Base-by-base conservation (phyloP, 2,888 invertebrate species). In the Ophion ellenae region DNA sequence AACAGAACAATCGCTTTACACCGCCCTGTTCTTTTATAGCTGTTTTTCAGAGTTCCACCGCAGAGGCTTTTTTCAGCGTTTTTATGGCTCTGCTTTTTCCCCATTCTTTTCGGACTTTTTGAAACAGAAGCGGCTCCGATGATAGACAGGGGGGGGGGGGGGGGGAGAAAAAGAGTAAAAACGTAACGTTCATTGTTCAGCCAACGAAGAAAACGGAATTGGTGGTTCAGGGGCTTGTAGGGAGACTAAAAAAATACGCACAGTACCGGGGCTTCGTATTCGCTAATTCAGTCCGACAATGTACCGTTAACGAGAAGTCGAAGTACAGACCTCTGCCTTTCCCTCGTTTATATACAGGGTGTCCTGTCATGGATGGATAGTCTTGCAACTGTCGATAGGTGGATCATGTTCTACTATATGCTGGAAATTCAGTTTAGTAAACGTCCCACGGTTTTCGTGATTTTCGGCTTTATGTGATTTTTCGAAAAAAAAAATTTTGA, bases 281-380 rank as follows among this genome's bases (percentile, higher is more conserved):
- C 76, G 85, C 83, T 86, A 86, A 86, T 86, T 86, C 86, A 69
- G 73, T 69, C 53, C 63, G 69, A 86, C 86, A 86, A 86, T 86
- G 77, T 69, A 77, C 77, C 76, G 83, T 73, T 86, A 86, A 86
- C 86, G 83, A 86, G 86, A 77, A 81, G 66, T 71, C 77, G 40
- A 77, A 84, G 69, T 59, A 76, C 73, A 66, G 70, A 80, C 64
- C 79, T 71, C 47, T 59, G 36, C 1, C n/a, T 53, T 53, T 20
- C 70, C 78, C 63, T 70, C 17, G 10, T 61, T 61, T 63, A 47
- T 61, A 73, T 69, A 28, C 59, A 67, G 45, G 20, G n/a, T 61
- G 14, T 63, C 17, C 24, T n/a, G 17, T 45, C 17, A 45, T 32
- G 24, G 11, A 75, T 4, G 11, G 47, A 69, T 20, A 9, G 14